Percentiles rank a stretch among this genome's conserved stretches.
These are phyloP conservation scores for Apodemus agrarius DNA, from an alignment of 2,797 vertebrate species.

Conservation along the genomic window DNA sequence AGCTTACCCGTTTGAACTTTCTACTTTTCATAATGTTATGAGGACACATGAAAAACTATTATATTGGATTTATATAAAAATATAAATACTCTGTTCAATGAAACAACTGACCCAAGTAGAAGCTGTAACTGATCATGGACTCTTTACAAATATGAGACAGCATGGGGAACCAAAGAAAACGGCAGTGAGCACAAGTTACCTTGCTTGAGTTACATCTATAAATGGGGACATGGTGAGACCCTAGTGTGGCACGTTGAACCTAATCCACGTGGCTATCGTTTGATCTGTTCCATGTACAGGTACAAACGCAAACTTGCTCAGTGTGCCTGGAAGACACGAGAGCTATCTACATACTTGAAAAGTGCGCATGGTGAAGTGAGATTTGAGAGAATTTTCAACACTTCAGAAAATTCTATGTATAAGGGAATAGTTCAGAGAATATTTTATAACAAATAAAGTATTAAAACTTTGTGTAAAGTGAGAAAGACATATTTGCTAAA, in stretches of 20 bases:
- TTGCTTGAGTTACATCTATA: neutral
- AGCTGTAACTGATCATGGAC: neutral
- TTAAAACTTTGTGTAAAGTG: neutral
- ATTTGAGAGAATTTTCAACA: neutral
- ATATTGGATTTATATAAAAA: neutral
- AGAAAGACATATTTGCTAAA: neutral
- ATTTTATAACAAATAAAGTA: neutral
- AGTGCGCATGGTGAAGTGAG: rapidly evolving
- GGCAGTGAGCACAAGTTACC: neutral
- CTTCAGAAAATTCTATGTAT: neutral
- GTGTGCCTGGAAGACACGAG: neutral
- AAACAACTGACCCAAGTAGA: neutral
- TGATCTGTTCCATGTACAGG: neutral
- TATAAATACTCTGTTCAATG: neutral
- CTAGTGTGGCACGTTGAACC: neutral
- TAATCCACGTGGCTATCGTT: neutral
- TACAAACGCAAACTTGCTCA: neutral
- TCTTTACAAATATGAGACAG: neutral
- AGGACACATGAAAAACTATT: neutral
- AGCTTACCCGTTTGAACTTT: neutral
- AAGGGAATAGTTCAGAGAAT: neutral
- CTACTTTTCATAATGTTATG: neutral
- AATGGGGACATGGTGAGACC: neutral
- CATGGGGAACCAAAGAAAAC: neutral
- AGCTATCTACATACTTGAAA: neutral